phyloP scores from a whole-genome alignment of 1,140 invertebrate genomes.

The honey bee (Apis mellifera) region DNA sequence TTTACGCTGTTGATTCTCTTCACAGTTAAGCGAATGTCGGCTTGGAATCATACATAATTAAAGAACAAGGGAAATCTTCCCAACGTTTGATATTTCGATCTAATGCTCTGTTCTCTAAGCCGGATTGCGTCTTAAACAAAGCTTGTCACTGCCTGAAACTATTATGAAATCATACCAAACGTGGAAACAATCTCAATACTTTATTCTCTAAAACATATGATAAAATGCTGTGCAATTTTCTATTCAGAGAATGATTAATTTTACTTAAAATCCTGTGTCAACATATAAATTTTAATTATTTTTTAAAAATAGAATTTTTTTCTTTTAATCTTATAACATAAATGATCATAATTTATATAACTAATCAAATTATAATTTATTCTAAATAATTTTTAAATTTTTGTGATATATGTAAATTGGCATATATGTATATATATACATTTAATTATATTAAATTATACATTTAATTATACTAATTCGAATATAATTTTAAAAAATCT shows the following conservation, averaged over 20 bases:
- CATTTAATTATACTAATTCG: too few relatives aligned
- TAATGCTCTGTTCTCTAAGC: constrained; percentile 37
- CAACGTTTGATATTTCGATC: constrained; percentile 38
- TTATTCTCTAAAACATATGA: neutral
- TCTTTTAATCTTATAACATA: too few relatives aligned
- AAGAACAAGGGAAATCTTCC: constrained; percentile 55
- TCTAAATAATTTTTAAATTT: too few relatives aligned
- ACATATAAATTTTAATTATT: too few relatives aligned
- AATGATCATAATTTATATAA: too few relatives aligned
- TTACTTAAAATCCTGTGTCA: too few relatives aligned
- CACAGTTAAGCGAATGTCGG: constrained; percentile 62
- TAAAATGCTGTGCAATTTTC: neutral
- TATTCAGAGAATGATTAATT: neutral
- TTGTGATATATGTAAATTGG: too few relatives aligned
- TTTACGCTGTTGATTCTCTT: constrained; percentile 63
- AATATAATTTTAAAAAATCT: too few relatives aligned
- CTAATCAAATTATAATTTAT: too few relatives aligned
- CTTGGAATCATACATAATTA: constrained; percentile 59
- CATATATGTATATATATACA: too few relatives aligned
- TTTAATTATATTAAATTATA: too few relatives aligned
- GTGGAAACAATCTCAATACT: constrained; percentile 29
- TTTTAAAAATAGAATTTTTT: too few relatives aligned
- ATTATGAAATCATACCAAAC: constrained; percentile 4
- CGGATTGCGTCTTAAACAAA: constrained; percentile 28
- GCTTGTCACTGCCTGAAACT: constrained; percentile 12